Evolutionary conservation across 2,888 invertebrate genomes (phyloP), one percentile per base, ranked within the genome.

Genomic region (Tetheella fluctuosa): DNA sequence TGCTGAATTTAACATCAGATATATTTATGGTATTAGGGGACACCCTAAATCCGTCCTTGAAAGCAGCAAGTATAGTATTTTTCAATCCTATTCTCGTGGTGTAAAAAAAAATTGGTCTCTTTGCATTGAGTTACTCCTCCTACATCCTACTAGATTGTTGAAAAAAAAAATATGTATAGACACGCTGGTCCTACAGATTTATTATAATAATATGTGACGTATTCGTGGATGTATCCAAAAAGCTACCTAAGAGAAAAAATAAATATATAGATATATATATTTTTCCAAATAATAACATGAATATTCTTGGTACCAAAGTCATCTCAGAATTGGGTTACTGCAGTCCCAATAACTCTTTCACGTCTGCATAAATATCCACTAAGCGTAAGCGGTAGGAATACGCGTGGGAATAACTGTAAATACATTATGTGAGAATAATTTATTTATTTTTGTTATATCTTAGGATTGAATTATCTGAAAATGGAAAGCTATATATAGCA

Each of bases 281-380:
- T n/a, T n/a, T n/a, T 20, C 17, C 20, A 48, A 20, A 48, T 20
- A 20, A n/a, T 48, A 48, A 5, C 48, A 48, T 20, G 10, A n/a
- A 17, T 20, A 20, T 10, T 20, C 17, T 10, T 20, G 20, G 48
- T 48, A n/a, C 5, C 6, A 39, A 10, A 48, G 48, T 48, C 48
- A 48, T 48, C 48, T n/a, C 7, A 8, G 48, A 48, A 48, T 48
- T 48, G 48, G 48, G 48, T 48, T 48, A 48, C 48, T 20, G 48
- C 10, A 48, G 8, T 48, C 48, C 10, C 48, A 10, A 48, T 48
- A 20, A 20, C 20, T 48, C 48, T 20, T 20, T 48, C 48, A 20
- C 20, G 48, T 15, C 8, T 1, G 42, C 48, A 48, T 48, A 48
- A 48, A 48, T 48, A 15, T 20, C 48, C 48, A 10, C 17, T 20